Conservation (phyloP, 1,140 invertebrate species). For the Armadillidium nasatum region DNA sequence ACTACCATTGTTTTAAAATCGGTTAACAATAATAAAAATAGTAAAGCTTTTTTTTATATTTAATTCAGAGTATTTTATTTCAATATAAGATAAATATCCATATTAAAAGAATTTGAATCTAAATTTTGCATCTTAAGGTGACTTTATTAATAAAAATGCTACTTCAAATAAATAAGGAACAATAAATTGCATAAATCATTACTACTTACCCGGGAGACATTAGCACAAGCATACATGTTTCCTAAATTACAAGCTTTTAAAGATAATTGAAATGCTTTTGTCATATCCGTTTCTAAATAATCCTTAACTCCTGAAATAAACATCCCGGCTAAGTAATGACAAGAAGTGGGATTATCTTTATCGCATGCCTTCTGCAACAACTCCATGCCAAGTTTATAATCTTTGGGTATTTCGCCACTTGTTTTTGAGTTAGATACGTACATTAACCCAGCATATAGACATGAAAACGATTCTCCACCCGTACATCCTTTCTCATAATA, state of each 20-base stretch:
- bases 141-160: too few species aligned
- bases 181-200: too few species aligned
- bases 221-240: constrained; percentile 78
- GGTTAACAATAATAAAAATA: too few species aligned
- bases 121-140: too few species aligned
- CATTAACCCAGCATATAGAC: constrained; percentile 69
- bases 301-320: constrained; percentile 66
- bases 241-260: constrained; percentile 70
- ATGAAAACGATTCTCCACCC: constrained; percentile 61
- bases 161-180: too few species aligned
- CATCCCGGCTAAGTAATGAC: constrained; percentile 71
- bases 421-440: constrained; percentile 51
- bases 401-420: constrained; percentile 39
- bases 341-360: constrained; percentile 63
- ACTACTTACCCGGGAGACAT: constrained; percentile 61
- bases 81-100: too few species aligned
- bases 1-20: too few species aligned
- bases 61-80: too few species aligned
- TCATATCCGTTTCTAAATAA: constrained; percentile 63
- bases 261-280: constrained; percentile 69
- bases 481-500: constrained; percentile 78
- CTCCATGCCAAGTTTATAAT: constrained; percentile 56
- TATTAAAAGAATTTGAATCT: too few species aligned
- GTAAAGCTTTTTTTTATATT: too few species aligned
- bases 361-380: constrained; percentile 68